Conservation (phyloP, 2,797 vertebrate species). For the Acanthurus leucopareius region DNA sequence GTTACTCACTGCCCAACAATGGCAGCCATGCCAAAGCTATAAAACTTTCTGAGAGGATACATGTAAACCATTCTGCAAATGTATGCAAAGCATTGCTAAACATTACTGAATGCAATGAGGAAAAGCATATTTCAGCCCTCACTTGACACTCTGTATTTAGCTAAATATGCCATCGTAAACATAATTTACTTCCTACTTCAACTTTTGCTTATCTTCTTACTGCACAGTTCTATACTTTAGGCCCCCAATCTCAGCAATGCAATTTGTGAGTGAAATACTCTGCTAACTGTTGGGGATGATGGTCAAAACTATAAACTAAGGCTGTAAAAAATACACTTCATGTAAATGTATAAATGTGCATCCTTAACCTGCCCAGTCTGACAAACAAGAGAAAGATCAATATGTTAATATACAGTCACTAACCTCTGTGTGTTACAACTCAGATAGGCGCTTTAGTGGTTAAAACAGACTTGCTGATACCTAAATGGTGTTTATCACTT, state of each 20-base stretch:
- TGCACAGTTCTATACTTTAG: neutral
- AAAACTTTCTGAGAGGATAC: neutral
- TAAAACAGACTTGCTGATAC: constrained; percentile 1
- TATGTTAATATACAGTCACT: neutral
- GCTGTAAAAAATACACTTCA: neutral
- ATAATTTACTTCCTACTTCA: neutral
- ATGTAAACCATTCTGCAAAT: neutral
- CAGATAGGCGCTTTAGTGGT: constrained; percentile 4
- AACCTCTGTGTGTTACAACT: neutral
- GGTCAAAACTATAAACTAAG: constrained; percentile 14
- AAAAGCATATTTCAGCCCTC: neutral
- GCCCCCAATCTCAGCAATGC: neutral
- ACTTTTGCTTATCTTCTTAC: neutral
- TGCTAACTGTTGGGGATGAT: neutral
- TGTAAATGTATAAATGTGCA: neutral
- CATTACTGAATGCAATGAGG: neutral
- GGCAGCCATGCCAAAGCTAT: neutral
- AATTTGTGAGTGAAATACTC: neutral
- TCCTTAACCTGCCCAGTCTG: neutral
- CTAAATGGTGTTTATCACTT: constrained; percentile 1
- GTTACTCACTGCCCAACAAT: neutral
- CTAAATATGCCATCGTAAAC: neutral
- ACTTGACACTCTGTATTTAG: neutral
- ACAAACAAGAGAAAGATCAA: neutral
- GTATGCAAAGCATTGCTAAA: neutral